Base-by-base conservation (phyloP, 2,113 vertebrate species). In the Gambusia affinis region DNA sequence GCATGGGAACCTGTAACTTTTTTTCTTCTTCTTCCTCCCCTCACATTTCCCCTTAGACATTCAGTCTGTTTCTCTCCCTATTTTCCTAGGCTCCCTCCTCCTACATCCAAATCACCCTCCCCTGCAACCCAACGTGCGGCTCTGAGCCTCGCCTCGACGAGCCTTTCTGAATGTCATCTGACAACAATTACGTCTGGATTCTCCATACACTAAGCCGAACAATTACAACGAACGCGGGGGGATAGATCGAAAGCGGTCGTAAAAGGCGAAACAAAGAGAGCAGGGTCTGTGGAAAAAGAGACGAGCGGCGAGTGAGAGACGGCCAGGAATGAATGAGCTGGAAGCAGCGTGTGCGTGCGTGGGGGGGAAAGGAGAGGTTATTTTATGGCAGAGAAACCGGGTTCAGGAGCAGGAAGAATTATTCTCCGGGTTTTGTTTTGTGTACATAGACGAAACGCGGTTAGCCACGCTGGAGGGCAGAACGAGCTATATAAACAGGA, bases 171-270 rank as follows among this genome's bases (percentile, higher is more conserved):
- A 65, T 64, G 81, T 88, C 92, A 94, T 93, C 92, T 94, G 92
- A 94, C 87, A 91, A 85, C 82, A 83, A 93, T 93, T 94, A 92
- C 35, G 10, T 8, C 3, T 29, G 70, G 85, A 83, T 84, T 75
- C 44, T 84, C 87, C 7, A 28, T 67, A 70, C 70, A 79, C 75
- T 83, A 75, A 76, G 83, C 31, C 15, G 77, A 79, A 60, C 61
- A 63, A 80, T 84, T 81, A 57, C 69, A 70, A 29, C 64, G 27
- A 75, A 28, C 24, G 47, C 33, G 29, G 37, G 31, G 62, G 67
- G 73, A 79, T 73, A 70, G 76, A 67, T 12, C 12, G 57, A 75
- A 54, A 79, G 77, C n/a, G 61, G 79, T 24, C n/a, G 15, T n/a
- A 47, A 29, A 6, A 19, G 33, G n/a, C 28, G 67, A 73, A 60